Conservation (phyloP, 2,888 invertebrate species). For the Drosophila lutescens region DNA sequence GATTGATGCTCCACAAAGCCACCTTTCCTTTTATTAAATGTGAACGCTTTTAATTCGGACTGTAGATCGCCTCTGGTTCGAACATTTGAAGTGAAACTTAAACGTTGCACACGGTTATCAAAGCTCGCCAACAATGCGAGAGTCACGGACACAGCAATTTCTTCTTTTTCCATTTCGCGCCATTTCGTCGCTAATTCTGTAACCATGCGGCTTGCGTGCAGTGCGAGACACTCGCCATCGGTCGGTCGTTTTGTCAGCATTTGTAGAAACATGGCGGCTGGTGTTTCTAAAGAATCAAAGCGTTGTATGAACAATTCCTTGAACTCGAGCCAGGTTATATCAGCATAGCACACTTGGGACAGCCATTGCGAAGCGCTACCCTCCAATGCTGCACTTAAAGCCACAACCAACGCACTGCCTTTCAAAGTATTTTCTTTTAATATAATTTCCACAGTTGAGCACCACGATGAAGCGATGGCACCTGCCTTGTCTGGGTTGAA, state of each 20-base stretch:
- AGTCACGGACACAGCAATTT: neutral
- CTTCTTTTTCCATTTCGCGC: constrained; percentile 2
- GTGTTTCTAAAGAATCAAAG: neutral
- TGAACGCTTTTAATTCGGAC: neutral
- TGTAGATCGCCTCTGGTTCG: neutral
- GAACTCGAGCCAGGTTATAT: neutral
- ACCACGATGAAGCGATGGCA: neutral
- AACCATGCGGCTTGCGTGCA: neutral
- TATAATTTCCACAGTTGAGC: too few species aligned
- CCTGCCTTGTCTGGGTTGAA: neutral
- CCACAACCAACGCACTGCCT: too few species aligned
- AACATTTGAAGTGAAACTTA: neutral
- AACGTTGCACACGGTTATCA: neutral
- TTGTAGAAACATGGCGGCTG: constrained; percentile 26
- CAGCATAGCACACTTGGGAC: neutral
- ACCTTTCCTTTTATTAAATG: neutral
- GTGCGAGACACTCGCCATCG: constrained; percentile 19
- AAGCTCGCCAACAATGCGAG: neutral
- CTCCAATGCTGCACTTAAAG: neutral
- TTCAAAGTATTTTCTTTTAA: too few species aligned
- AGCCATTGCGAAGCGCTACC: neutral
- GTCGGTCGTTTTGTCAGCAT: constrained; percentile 21
- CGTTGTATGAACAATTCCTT: neutral
- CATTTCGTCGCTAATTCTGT: constrained; percentile 4
- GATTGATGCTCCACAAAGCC: neutral